Percentiles rank a stretch among this genome's conserved stretches.
These are phyloP conservation scores for Pammene aurita DNA, from an alignment of 2,888 invertebrate genomes.

Conservation along the genomic window DNA sequence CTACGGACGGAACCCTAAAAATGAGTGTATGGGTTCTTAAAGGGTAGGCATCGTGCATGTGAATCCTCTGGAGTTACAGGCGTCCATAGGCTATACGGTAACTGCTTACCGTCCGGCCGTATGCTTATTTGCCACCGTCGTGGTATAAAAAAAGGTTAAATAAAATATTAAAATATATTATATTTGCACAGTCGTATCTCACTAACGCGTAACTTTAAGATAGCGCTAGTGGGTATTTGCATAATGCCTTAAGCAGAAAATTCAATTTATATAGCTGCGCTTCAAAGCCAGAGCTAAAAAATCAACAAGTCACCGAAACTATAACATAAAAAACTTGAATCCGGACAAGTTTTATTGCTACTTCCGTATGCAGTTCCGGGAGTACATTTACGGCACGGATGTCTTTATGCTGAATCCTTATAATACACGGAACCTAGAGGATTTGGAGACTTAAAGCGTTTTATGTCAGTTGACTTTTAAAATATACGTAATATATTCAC, in stretches of 20 bases:
- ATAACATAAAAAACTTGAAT: constrained; percentile 41
- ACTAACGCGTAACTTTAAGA: constrained; percentile 1
- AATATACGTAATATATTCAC: neutral
- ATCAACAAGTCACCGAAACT: constrained; percentile 44
- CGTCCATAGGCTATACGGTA: too few species aligned
- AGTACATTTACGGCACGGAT: constrained; percentile 44
- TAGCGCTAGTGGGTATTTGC: constrained; percentile 43
- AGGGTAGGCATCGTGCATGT: too few species aligned
- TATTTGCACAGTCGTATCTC: neutral
- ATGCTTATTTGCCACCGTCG: too few species aligned
- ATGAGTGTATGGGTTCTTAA: too few species aligned
- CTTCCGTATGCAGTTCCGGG: constrained; percentile 45
- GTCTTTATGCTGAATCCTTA: constrained; percentile 45
- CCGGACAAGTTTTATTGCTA: constrained; percentile 46
- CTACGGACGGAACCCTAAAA: too few species aligned
- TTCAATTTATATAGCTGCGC: constrained; percentile 45
- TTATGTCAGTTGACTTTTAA: constrained; percentile 12
- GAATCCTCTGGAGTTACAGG: too few species aligned
- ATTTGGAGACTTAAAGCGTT: constrained; percentile 11
- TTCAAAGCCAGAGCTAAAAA: constrained; percentile 39
- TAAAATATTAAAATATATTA: neutral
- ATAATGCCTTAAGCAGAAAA: constrained; percentile 42
- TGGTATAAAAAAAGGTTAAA: too few species aligned
- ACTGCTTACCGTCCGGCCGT: too few species aligned
- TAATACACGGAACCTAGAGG: constrained; percentile 26